Evolutionary conservation across 2,113 vertebrate genomes (phyloP), one percentile per base, ranked within the genome.

Genomic region (Poicephalus meyeri): DNA sequence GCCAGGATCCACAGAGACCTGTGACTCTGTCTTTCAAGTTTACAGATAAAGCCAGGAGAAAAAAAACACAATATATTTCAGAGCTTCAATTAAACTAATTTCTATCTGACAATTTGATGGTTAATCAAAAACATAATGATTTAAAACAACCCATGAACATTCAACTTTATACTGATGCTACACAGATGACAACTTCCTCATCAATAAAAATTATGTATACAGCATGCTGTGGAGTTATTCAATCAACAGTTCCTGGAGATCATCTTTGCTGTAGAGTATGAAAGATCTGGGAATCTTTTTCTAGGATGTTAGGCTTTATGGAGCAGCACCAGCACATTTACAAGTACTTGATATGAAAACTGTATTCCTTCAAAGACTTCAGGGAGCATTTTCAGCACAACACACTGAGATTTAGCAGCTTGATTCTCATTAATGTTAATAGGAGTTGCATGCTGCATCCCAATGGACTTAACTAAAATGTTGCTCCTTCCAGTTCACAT

Each of bases 331-430:
- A 93, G 42, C 39, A 81, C n/a, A 80, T 90, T 92, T 86, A 14
- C 41, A 69, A 84, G 37, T 81, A 86, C 80, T 97, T 96, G 78
- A 56, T 85, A 80, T 78, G 89, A 82, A 96, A 93, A 97, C 53
- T 33, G 24, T 37, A 90, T 90, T 78, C n/a, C 76, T 85, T 71
- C 49, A 91, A 77, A 86, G 5, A 55, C 1, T 0, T 53, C 64
- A 49, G 56, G 71, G 50, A 69, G 18, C 31, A 14, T 80, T 93
- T 94, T 80, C 81, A 94, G 60, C 55, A 82, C 82, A 86, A 76
- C n/a, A 68, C 33, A n/a, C 53, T 74, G 53, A 86, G 68, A 80
- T 93, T 41, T 60, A 88, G 56, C 65, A 58, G 28, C 33, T 80
- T 91, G 42, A 65, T 52, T 74, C 71, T 89, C 52, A 50, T 82